Base-by-base conservation (phyloP, 1,140 invertebrate species). In the Melitaea cinxia region DNA sequence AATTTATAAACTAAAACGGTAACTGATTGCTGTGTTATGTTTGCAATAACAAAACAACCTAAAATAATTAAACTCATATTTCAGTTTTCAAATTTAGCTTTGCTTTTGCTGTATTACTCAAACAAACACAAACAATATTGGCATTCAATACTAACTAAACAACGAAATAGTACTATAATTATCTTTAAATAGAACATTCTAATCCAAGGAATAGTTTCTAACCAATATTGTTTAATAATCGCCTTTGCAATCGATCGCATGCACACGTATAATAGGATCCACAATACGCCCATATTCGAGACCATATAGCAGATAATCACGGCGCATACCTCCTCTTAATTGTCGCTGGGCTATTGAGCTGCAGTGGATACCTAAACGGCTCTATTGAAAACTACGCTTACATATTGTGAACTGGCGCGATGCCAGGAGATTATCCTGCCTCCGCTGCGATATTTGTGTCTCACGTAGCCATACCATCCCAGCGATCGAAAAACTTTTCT, bases 401-500 rank as follows among this genome's bases (percentile, higher is more conserved):
- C 76, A 83, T 79, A 83, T 83, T 85, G 82, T 84, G 78, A 83
- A 85, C 70, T 84, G 85, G 85, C 83, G 70, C 39, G 23, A 54
- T 67, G 83, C 84, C 83, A 85, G 78, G 59, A 72, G 85, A 85
- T 89, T 85, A 89, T 85, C 83, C 78, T 70, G 76, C 77, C 69
- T 78, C 62, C 77, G 54, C 58, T 82, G 82, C 80, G 78, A 88
- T 87, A 84, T 87, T 86, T 88, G 81, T 86, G 82, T 83, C 84
- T 88, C 84, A 83, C 78, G 83, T 85, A 80, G 65, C 57, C 68
- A 14, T 39, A 14, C 65, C 77, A 77, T 84, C 81, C 79, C 78
- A 73, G 72, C 78, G 72, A 86, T 86, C 79, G 80, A 88, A 83
- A 86, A 86, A 88, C 83, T 88, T 88, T 86, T 86, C 81, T 86